These are phyloP conservation scores for Ceyx cyanopectus DNA, from an alignment of 2,113 vertebrate species.

Conservation along the genomic window DNA sequence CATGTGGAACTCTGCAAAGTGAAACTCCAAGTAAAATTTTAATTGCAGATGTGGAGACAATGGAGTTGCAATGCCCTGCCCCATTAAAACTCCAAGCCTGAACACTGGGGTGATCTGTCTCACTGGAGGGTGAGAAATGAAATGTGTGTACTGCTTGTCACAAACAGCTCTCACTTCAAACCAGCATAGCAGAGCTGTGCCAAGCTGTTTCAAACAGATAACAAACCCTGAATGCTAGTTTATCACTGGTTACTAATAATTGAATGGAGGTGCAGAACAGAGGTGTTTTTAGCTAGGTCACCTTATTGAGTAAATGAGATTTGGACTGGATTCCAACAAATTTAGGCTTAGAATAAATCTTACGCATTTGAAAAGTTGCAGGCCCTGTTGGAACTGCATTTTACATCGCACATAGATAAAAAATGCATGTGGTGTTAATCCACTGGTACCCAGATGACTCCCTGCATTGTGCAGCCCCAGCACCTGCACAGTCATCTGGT, in stretches of 20 bases:
- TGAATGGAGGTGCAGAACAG: not conserved
- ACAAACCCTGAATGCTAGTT: not conserved
- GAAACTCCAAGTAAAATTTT: not conserved
- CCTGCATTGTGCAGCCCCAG: not conserved
- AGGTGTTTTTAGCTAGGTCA: not conserved
- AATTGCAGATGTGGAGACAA: not conserved
- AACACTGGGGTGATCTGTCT: not conserved
- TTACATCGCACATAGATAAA: not conserved
- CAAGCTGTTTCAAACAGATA: slow-evolving; percentile 37
- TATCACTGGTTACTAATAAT: not conserved
- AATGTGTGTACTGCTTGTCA: not conserved
- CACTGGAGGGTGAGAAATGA: slow-evolving; percentile 14
- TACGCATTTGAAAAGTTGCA: not conserved
- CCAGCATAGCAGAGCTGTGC: not conserved
- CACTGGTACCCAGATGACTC: not conserved
- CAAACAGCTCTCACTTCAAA: not conserved
- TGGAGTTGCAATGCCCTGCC: not conserved
- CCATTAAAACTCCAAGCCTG: not conserved
- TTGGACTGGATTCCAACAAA: not conserved
- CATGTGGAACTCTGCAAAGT: not conserved
- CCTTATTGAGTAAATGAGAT: not conserved
- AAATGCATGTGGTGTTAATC: not conserved
- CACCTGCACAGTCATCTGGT: not conserved
- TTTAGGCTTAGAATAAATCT: not conserved
- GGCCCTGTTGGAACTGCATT: not conserved